Evolutionary conservation across 2,113 vertebrate species (phyloP).

Genomic region (Microcebus jonahi): DNA sequence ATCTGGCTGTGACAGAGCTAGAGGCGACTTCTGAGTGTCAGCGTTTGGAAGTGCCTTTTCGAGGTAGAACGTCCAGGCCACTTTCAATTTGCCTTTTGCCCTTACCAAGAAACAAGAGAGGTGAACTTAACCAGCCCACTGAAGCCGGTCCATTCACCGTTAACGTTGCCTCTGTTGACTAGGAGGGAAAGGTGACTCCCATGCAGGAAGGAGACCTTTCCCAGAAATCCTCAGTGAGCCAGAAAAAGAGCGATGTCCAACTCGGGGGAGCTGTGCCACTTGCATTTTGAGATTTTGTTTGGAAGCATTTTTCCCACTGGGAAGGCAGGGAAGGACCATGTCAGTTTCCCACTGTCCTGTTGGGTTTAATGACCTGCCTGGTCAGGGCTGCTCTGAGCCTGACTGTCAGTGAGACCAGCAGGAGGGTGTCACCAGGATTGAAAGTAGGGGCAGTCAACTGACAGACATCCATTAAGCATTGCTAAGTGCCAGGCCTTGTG

Average conservation of each 20-base stretch:
- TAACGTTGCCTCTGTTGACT: background rate
- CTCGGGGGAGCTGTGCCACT: background rate
- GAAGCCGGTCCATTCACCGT: background rate
- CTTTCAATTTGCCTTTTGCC: background rate
- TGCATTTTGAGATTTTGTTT: background rate
- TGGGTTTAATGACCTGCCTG: background rate
- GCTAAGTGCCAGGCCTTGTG: background rate
- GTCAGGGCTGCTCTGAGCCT: background rate
- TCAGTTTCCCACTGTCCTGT: background rate
- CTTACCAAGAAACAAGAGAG: background rate
- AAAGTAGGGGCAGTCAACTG: background rate
- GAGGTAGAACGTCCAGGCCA: background rate
- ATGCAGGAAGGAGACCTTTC: background rate
- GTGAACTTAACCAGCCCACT: background rate
- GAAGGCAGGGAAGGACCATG: background rate
- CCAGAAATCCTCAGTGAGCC: background rate
- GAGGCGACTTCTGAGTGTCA: background rate
- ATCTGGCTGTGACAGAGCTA: background rate
- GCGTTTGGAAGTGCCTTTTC: background rate
- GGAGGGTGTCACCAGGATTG: background rate
- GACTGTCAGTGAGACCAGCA: background rate
- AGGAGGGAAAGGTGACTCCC: background rate
- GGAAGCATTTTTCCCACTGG: background rate
- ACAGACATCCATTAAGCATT: background rate
- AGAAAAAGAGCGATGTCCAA: background rate